Conservation (phyloP, 2,113 vertebrate species). For the Brachyhypopomus occidentalis region DNA sequence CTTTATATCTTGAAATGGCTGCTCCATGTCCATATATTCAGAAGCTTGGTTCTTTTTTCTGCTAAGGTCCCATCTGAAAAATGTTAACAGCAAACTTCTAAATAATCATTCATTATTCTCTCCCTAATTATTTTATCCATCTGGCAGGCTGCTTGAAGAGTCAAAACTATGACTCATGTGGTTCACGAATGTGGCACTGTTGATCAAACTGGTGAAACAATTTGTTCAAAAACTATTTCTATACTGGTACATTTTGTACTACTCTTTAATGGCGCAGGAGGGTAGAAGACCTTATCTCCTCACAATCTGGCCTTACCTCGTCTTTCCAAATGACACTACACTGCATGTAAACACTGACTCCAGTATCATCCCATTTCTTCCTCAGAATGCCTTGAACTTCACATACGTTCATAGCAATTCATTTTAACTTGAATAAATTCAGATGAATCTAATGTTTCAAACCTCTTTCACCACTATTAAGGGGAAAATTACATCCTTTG, state of each 20-base stretch:
- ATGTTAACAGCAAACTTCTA: not conserved
- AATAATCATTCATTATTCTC: conserved; percentile 40
- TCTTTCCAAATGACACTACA: not conserved
- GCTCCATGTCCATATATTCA: not conserved
- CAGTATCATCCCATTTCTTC: conserved; percentile 2
- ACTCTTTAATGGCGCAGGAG: not conserved
- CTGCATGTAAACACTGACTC: conserved; percentile 14
- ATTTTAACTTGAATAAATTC: not conserved
- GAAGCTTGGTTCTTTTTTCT: not conserved
- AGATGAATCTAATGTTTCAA: too few relatives aligned
- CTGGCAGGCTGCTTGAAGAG: conserved; percentile 29
- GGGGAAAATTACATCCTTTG: too few relatives aligned
- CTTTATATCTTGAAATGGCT: not conserved
- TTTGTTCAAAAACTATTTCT: conserved; percentile 27
- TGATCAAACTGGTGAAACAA: conserved; percentile 20
- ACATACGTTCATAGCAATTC: not conserved
- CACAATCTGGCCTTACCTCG: conserved; percentile 27
- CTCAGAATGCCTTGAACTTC: conserved; percentile 2
- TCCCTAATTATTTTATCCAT: conserved; percentile 45
- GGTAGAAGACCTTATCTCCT: conserved; percentile 5
- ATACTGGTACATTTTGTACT: conserved; percentile 17
- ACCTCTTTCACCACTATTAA: too few relatives aligned
- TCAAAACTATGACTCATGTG: conserved; percentile 22
- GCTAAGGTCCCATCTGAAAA: not conserved
- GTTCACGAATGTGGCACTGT: conserved; percentile 16